Percentiles rank a stretch among this genome's conserved stretches.
These are phyloP conservation scores for Brachionus calyciflorus DNA, from an alignment of 1,140 invertebrate genomes.

Conservation along the genomic window DNA sequence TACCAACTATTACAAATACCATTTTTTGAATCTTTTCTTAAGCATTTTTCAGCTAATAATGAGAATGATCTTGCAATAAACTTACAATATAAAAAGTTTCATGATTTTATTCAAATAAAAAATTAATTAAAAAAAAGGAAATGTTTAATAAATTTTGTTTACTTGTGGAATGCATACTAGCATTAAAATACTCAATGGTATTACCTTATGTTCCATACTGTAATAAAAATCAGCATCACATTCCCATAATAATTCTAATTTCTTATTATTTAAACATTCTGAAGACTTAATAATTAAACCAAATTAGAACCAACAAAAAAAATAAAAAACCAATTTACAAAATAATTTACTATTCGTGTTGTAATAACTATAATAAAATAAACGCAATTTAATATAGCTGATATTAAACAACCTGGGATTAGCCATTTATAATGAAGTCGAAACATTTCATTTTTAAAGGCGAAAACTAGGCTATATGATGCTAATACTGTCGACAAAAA, in stretches of 20 bases:
- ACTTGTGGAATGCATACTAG: constrained; percentile 19
- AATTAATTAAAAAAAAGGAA: too few species aligned
- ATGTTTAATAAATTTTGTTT: too few species aligned
- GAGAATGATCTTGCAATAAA: constrained; percentile 5
- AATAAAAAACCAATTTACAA: too few species aligned
- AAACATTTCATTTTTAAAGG: not conserved
- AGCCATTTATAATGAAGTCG: not conserved
- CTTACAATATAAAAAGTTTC: not conserved
- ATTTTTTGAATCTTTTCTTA: not conserved
- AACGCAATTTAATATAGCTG: not conserved
- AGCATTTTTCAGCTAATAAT: constrained; percentile 4
- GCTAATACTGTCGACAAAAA: not conserved
- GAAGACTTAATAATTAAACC: not conserved
- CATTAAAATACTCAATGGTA: constrained; percentile 31
- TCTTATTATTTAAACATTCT: not conserved
- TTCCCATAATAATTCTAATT: not conserved
- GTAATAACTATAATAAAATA: constrained; percentile 26
- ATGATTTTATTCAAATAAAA: not conserved
- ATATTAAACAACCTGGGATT: not conserved
- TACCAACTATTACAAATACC: not conserved
- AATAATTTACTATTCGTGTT: constrained; percentile 6
- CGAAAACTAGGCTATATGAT: constrained; percentile 3
- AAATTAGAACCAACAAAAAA: too few species aligned
- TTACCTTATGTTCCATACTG: constrained; percentile 31
- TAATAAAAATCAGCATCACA: constrained; percentile 22